These are phyloP conservation scores for Gymnarchus niloticus DNA, from an alignment of 2,113 vertebrate species.

Conservation along the genomic window DNA sequence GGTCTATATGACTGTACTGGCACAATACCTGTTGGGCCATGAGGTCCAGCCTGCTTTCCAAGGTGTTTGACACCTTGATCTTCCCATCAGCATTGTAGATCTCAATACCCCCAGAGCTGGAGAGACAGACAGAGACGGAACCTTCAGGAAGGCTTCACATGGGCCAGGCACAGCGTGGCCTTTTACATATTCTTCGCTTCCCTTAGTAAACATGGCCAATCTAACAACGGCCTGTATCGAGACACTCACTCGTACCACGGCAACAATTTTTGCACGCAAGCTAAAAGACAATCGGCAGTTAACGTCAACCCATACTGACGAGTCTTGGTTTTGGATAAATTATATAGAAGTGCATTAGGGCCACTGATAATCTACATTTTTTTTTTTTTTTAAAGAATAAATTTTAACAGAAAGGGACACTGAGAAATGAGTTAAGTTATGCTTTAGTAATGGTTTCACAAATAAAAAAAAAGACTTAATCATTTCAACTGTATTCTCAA, in stretches of 20 bases:
- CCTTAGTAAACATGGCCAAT: not conserved
- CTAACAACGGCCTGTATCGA: not conserved
- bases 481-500: too few species aligned
- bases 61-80: conserved; percentile 87
- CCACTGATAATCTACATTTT: too few species aligned
- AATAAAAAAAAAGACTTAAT: too few species aligned
- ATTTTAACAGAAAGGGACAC: too few species aligned
- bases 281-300: too few species aligned
- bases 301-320: not conserved
- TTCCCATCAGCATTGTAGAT: conserved; percentile 80
- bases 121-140: conserved; percentile 28
- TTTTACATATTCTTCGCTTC: not conserved
- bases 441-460: too few species aligned
- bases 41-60: conserved; percentile 85
- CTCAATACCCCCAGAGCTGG: conserved; percentile 82
- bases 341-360: not conserved
- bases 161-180: not conserved
- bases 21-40: conserved; percentile 80
- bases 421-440: too few species aligned
- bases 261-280: too few species aligned
- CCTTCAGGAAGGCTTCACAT: not conserved
- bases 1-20: too few species aligned
- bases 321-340: not conserved
- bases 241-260: not conserved
- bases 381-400: too few species aligned